Evolutionary conservation across 2,888 invertebrate genomes (phyloP), one percentile per base, ranked within the genome.

Genomic region (Parascotia fuliginaria): DNA sequence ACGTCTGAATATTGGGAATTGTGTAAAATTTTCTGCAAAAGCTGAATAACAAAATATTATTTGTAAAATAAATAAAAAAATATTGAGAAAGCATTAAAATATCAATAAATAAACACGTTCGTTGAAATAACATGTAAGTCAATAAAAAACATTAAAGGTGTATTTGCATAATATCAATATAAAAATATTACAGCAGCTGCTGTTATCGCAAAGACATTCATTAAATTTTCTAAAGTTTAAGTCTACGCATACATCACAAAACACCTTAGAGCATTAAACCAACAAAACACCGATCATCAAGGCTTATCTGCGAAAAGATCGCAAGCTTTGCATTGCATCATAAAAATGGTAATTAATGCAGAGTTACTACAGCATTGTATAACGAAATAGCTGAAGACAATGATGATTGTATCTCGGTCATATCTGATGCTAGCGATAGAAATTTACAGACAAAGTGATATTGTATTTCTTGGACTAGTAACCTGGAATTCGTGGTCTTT

Each of bases 401-500:
- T 54, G 52, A 40, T 13, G 51, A 57, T 53, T 42, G 19, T 50
- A 50, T 58, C 43, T 55, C 34, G 45, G 47, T 42, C 32, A 37
- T 68, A 59, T 65, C 60, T 45, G 14, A 16, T 14, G 19, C 40
- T 27, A 51, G 54, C 59, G 55, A 59, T 62, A 56, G 37, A 68
- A 51, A 51, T 57, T 52, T 68, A 57, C 24, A 55, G 56, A 69
- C 53, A 19, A 12, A 42, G 42, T 43, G 46, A 54, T 48, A 46
- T 29, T 41, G 38, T 42, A 27, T 22, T 41, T 41, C 55, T 15
- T 65, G 54, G 36, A 49, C 50, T 50, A 36, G 43, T 52, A 61
- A 58, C 42, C 46, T 45, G 42, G 28, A 31, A 51, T 57, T 4
- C 15, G 19, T 28, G 5, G 11, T n/a, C n/a, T 15, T 27, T 41